Conservation (phyloP, 2,113 vertebrate genomes). For the Myrmophylax atrothorax region DNA sequence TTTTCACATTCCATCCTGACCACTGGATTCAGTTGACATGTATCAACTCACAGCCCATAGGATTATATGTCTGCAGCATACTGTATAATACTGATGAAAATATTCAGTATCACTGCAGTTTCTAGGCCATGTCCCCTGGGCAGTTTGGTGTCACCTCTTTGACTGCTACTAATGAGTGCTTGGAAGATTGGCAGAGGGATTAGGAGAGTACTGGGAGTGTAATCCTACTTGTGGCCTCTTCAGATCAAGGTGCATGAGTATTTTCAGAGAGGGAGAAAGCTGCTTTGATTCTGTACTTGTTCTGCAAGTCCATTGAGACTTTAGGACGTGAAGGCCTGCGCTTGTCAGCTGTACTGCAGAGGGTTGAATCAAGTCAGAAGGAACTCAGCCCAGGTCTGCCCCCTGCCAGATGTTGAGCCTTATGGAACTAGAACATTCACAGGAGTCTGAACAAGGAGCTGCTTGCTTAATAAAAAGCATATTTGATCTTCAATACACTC, state of each 20-base stretch:
- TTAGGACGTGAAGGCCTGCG: accelerated
- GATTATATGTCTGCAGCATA: neutral
- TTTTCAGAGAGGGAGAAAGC: neutral
- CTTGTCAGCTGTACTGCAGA: neutral
- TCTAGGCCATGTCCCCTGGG: neutral
- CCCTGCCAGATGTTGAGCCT: neutral
- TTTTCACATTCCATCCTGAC: neutral
- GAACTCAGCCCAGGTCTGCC: neutral
- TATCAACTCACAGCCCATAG: neutral
- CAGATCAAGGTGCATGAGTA: neutral
- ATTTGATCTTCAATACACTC: neutral
- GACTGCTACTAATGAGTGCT: neutral
- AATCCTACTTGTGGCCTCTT: neutral
- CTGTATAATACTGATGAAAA: neutral
- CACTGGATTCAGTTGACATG: neutral
- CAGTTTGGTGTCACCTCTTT: neutral
- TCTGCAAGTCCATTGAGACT: neutral
- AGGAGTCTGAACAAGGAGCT: neutral
- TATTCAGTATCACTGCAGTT: neutral
- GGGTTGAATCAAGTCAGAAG: neutral
- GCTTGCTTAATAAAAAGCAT: neutral
- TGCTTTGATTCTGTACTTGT: neutral
- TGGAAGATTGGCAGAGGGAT: neutral
- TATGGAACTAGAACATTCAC: neutral
- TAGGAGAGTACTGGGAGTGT: neutral